Evolutionary conservation across 2,888 invertebrate species (phyloP).

Genomic region (Ennomos quercinarius): DNA sequence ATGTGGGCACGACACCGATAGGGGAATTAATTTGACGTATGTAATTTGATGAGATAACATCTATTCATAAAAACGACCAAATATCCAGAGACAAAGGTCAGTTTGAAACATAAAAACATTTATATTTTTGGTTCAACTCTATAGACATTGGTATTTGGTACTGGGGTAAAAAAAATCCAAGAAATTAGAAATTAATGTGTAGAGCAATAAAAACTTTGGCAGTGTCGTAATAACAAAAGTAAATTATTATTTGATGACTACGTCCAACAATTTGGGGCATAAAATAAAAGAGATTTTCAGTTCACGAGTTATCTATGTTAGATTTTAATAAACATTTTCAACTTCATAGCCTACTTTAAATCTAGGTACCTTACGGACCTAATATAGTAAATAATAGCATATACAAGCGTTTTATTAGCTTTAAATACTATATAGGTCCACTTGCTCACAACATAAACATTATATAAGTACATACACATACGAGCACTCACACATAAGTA

Average conservation of each 20-base stretch:
- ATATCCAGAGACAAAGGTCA: too few relatives aligned
- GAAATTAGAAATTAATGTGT: constrained; percentile 4
- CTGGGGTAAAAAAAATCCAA: background rate
- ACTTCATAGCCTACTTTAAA: constrained; percentile 22
- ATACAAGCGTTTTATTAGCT: background rate
- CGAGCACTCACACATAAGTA: constrained; percentile 44
- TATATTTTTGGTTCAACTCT: too few relatives aligned
- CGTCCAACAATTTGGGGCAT: constrained; percentile 9
- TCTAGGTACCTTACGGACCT: constrained; percentile 27
- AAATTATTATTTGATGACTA: constrained; percentile 5
- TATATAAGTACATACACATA: constrained; percentile 50
- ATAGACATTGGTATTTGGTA: too few relatives aligned
- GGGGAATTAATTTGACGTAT: too few relatives aligned
- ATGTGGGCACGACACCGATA: too few relatives aligned
- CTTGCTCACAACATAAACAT: constrained; percentile 42
- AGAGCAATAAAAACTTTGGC: constrained; percentile 29
- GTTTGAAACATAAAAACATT: too few relatives aligned
- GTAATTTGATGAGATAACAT: too few relatives aligned
- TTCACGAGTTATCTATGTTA: constrained; percentile 34
- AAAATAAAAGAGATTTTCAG: constrained; percentile 32
- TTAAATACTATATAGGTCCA: constrained; percentile 23
- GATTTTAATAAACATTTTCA: constrained; percentile 28
- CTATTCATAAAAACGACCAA: too few relatives aligned
- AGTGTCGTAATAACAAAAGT: constrained; percentile 17
- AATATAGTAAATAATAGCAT: constrained; percentile 18